Base-by-base conservation (phyloP, 2,888 invertebrate species). In the Eupithecia pulchellata region DNA sequence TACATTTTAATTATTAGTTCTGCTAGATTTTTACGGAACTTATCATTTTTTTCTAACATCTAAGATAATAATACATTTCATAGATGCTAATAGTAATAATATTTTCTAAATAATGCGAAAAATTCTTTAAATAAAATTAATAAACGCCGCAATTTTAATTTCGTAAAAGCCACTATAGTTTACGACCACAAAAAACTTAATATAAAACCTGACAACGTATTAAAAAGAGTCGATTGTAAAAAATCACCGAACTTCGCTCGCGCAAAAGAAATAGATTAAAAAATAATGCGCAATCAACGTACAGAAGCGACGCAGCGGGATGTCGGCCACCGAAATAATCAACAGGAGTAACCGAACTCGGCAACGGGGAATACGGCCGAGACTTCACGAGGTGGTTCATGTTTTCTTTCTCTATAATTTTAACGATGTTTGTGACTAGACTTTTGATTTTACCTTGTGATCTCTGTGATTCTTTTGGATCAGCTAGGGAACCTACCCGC, bases 271-370 rank as follows among this genome's bases (percentile, higher is more conserved):
- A 81, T 78, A 79, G 76, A 75, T 75, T 74, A 74, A 81, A 82
- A 84, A 85, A 83, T 81, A 81, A 77, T 77, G 84, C 82, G 89
- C 91, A 90, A 91, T 91, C 89, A 90, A 87, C 82, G 86, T 82
- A 86, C 88, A 86, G 89, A 86, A 87, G 87, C 88, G 80, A 74
- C 91, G 78, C 92, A 86, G 91, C 91, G 86, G 91, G 90, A 81
- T 81, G 81, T 81, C 83, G 52, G 88, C 91, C 89, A 90, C 90
- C 88, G 88, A 90, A 92, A 92, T 93, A 92, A 93, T 92, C 90
- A 91, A 90, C 89, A 84, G 88, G 88, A 86, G 89, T 90, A 91
- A 91, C 89, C 89, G 86, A 47, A 85, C 83, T 82, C 79, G 42
- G 20, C 20, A 20, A 47, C 42, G 64, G 66, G 70, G 74, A 71